A percentile compares a stretch with the other conserved stretches of the same genome.
Evolutionary conservation across 2,797 vertebrate genomes (phyloP).

Genomic region (Mus minutoides): DNA sequence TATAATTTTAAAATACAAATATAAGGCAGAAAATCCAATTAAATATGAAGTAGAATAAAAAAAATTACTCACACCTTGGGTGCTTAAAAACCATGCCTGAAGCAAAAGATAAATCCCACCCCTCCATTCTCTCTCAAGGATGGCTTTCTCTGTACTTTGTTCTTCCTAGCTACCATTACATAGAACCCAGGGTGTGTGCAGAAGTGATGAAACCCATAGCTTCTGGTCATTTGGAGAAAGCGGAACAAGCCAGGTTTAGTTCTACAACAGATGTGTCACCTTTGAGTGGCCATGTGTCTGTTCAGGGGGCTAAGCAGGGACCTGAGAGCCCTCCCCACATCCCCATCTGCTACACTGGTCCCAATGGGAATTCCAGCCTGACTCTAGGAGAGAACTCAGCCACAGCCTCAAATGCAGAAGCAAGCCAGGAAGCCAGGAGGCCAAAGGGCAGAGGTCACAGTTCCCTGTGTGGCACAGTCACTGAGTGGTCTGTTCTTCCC

Average conservation of each 20-base stretch:
- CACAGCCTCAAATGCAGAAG: neutral
- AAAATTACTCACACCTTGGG: conserved; percentile 18
- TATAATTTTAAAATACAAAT: conserved; percentile 8
- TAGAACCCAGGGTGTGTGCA: neutral
- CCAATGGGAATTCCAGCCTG: neutral
- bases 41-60: conserved; percentile 39
- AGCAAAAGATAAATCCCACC: neutral
- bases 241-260: conserved; percentile 32
- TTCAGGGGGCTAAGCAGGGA: neutral
- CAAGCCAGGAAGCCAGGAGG: neutral
- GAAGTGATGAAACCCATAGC: neutral
- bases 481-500: neutral
- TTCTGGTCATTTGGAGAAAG: conserved; percentile 30
- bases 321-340: rapidly evolving
- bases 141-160: neutral
- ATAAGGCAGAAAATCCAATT: conserved; percentile 50
- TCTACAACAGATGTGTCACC: conserved; percentile 7
- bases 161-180: conserved; percentile 36
- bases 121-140: neutral
- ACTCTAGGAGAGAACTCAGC: neutral
- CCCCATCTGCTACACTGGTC: neutral
- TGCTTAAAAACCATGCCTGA: conserved; percentile 17
- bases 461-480: neutral
- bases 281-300: neutral
- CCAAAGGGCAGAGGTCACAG: neutral